A percentile compares a stretch with the other conserved stretches of the same genome.
phyloP scores from a whole-genome alignment of 1,140 invertebrate species.

The Schlechtendalia chinensis region DNA sequence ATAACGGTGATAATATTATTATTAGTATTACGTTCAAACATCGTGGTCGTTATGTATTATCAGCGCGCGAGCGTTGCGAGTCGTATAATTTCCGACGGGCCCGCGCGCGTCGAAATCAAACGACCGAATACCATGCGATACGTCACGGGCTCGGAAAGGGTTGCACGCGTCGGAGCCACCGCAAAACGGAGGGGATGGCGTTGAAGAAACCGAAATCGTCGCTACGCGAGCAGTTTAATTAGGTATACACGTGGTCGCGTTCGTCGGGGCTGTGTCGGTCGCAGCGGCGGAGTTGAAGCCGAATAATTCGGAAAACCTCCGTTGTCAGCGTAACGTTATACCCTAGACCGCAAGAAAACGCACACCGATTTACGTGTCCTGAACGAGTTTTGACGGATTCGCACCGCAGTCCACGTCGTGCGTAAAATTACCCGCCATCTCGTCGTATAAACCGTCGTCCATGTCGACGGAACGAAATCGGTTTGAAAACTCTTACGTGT shows the following conservation, averaged over 20 bases:
- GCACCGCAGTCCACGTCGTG: no score
- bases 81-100: neutral
- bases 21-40: neutral
- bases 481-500: no score
- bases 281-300: no score
- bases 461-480: no score
- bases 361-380: no score
- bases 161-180: no score
- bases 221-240: neutral
- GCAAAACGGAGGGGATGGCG: no score
- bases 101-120: neutral
- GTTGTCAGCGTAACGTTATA: no score
- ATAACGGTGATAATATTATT: neutral
- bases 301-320: neutral
- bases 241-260: neutral
- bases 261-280: neutral
- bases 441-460: no score
- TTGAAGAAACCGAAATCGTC: constrained; percentile 14
- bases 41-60: neutral
- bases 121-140: constrained; percentile 13
- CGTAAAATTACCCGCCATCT: no score
- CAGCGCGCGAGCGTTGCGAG: neutral
- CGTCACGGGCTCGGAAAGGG: neutral
- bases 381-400: no score
- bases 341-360: no score